These are phyloP conservation scores for Apeltes quadracus DNA, from an alignment of 2,113 vertebrate species.

Conservation along the genomic window DNA sequence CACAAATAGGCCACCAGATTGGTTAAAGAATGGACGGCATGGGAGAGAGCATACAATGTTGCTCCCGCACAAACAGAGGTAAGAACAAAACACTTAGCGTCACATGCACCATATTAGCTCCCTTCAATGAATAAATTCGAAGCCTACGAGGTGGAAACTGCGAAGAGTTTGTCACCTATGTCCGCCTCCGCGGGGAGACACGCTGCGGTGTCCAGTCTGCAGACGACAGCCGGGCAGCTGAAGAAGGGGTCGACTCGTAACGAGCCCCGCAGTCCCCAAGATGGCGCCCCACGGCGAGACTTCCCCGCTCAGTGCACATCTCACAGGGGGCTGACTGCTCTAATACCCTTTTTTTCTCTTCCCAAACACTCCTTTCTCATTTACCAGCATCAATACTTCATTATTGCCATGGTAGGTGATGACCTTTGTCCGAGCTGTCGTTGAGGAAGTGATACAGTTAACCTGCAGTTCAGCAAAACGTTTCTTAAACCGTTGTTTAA, in stretches of 20 bases:
- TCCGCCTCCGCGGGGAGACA: neutral
- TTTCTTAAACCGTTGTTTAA: neutral
- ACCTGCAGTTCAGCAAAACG: neutral
- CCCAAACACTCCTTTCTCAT: neutral
- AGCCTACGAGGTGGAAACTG: too few species aligned
- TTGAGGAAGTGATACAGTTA: neutral
- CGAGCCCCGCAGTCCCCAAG: constrained; percentile 26
- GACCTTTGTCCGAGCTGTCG: neutral
- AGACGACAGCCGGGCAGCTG: neutral
- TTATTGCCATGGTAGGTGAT: neutral
- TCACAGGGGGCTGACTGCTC: too few species aligned
- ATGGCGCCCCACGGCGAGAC: constrained; percentile 36
- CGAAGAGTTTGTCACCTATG: neutral
- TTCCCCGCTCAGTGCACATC: neutral
- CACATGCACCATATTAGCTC: too few species aligned
- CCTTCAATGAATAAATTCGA: too few species aligned
- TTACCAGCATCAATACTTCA: neutral
- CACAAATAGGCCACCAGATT: neutral
- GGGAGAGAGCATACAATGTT: neutral
- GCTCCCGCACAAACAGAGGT: too few species aligned
- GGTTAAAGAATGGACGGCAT: neutral
- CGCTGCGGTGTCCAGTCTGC: neutral
- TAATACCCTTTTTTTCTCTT: too few species aligned
- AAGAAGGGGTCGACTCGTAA: neutral
- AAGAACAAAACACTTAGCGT: too few species aligned